Base-by-base conservation (phyloP, 2,797 vertebrate species). In the Helostoma temminkii region DNA sequence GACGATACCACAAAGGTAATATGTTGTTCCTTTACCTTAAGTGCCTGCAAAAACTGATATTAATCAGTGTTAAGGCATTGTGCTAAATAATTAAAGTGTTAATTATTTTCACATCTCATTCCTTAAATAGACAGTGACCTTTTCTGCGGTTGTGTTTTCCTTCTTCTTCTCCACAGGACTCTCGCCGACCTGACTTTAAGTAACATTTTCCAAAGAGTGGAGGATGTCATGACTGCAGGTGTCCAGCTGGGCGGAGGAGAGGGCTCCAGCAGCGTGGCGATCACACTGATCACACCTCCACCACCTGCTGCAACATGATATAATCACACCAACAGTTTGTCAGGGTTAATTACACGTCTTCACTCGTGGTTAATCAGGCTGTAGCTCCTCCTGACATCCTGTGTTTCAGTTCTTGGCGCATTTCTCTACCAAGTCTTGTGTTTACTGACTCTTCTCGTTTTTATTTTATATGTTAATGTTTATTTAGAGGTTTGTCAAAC, bases 161-260 rank as follows among this genome's bases (percentile, higher is more conserved):
- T 16, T n/a, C 56, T 55, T 50, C 72, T 39, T 61, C 86, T 72
- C 80, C 67, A 22, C 68, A 18, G 83, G 85, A 63, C 59, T 42
- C 43, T 32, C 32, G 0, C 48, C 49, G 34, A 61, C 66, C 62
- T 71, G 68, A 83, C 79, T 57, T 69, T 16, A 64, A 83, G 71
- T 76, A 88, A 86, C 84, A 85, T 90, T 89, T 89, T 50, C 59
- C 30, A 26, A 54, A 65, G 5, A 60, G 65, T 14, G 68, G 70
- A 71, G 62, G 74, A 46, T 58, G 80, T 66, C 9, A 55, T 65
- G 24, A 47, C 42, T 1, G 43, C 59, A 4, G 74, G 71, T 43
- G 6, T 75, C 91, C 83, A 57, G 82, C 78, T 22, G 52, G 48
- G 24, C 28, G 10, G 32, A 50, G 37, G 14, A 16, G 53, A 42